phyloP scores from a whole-genome alignment of 2,797 vertebrate species.

The Clarias laeviceps region DNA sequence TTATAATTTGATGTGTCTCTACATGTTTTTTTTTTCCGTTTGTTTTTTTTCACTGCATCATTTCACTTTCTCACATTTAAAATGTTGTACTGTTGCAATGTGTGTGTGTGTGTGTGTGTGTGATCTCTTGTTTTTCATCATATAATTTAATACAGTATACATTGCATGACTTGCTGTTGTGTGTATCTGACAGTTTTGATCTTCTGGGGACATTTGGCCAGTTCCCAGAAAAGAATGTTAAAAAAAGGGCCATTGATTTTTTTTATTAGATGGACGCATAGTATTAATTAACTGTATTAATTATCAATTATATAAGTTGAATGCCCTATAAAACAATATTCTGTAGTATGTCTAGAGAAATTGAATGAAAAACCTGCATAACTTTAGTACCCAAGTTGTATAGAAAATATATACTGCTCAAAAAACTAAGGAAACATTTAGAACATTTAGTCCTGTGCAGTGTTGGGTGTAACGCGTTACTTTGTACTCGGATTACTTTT shows the following conservation, averaged over 20 bases:
- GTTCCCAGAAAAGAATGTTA: background rate
- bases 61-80: background rate
- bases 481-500: too few relatives aligned
- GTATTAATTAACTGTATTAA: background rate
- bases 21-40: background rate
- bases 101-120: background rate
- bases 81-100: background rate
- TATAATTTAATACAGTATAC: background rate
- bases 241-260: too few relatives aligned
- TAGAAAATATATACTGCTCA: too few relatives aligned
- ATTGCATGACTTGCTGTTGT: background rate
- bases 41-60: background rate
- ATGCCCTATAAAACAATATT: too few relatives aligned
- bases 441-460: too few relatives aligned
- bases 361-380: too few relatives aligned
- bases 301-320: background rate
- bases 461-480: too few relatives aligned
- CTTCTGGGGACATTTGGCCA: background rate
- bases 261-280: background rate
- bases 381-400: too few relatives aligned
- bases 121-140: background rate
- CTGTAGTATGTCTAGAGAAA: too few relatives aligned
- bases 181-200: background rate
- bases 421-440: too few relatives aligned
- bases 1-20: too few relatives aligned